A percentile compares a stretch with the other conserved stretches of the same genome.
Evolutionary conservation across 2,888 invertebrate species (phyloP).

Genomic region (Congeria kusceri): DNA sequence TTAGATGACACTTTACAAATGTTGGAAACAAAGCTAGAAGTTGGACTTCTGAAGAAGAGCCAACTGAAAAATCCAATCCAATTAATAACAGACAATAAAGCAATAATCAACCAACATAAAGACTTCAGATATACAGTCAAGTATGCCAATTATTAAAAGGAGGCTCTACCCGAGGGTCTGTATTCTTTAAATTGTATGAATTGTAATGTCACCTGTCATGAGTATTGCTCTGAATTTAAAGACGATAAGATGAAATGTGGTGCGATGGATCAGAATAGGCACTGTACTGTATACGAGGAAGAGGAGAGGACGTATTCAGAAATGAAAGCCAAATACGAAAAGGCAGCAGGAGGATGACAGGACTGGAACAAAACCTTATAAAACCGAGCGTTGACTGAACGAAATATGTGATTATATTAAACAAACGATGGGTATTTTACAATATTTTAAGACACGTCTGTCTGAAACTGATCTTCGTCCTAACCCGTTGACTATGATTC

Average conservation of each 20-base stretch:
- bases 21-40: slow-evolving; percentile 42
- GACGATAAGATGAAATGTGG: slow-evolving; percentile 56
- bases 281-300: slow-evolving; percentile 40
- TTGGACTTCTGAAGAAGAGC: no score
- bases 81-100: slow-evolving; percentile 35
- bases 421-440: neutral
- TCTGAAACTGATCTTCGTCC: neutral
- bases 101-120: slow-evolving; percentile 50
- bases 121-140: slow-evolving; percentile 60
- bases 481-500: neutral
- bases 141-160: slow-evolving; percentile 44
- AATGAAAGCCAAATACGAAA: slow-evolving; percentile 19
- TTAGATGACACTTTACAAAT: slow-evolving; percentile 41
- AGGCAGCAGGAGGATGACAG: neutral
- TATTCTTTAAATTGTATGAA: slow-evolving; percentile 68
- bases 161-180: slow-evolving; percentile 32
- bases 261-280: slow-evolving; percentile 35
- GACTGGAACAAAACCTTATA: neutral
- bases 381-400: neutral
- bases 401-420: neutral
- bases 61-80: slow-evolving; percentile 30
- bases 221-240: slow-evolving; percentile 62
- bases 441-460: neutral
- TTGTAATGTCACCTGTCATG: slow-evolving; percentile 72
- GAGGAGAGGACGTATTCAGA: slow-evolving; percentile 59